Percentiles rank a stretch among this genome's conserved stretches.
Evolutionary conservation across 2,888 invertebrate genomes (phyloP).

Genomic region (Aphodius granarius): DNA sequence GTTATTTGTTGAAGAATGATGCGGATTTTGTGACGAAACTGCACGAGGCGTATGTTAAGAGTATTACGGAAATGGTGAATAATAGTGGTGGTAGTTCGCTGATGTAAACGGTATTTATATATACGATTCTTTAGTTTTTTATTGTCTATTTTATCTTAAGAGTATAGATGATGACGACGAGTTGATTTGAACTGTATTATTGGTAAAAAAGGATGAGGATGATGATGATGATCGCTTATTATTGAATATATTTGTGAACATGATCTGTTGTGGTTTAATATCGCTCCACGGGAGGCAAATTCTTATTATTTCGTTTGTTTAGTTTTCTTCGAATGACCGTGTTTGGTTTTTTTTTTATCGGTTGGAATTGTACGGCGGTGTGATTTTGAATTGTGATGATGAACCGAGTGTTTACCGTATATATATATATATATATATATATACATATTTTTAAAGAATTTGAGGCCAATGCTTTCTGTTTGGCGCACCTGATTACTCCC

Average conservation of each 20-base stretch:
- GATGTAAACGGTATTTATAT: slow-evolving; percentile 15
- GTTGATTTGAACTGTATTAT: neutral
- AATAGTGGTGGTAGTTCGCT: slow-evolving; percentile 26
- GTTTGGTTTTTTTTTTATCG: neutral
- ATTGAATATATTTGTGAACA: neutral
- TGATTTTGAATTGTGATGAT: neutral
- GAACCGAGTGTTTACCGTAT: neutral
- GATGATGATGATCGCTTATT: neutral
- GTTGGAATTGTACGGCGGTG: neutral
- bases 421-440: too few relatives aligned
- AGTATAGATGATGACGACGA: neutral
- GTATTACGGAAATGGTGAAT: slow-evolving; percentile 64
- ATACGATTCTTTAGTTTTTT: slow-evolving; percentile 22
- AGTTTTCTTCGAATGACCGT: neutral
- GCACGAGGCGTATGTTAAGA: slow-evolving; percentile 91
- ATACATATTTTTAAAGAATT: neutral
- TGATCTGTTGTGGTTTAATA: neutral
- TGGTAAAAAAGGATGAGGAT: neutral
- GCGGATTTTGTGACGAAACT: slow-evolving; percentile 85
- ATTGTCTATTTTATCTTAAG: slow-evolving; percentile 15
- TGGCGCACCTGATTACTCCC: neutral
- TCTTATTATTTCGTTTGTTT: neutral
- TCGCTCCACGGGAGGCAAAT: neutral
- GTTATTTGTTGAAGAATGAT: slow-evolving; percentile 84
- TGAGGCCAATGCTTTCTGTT: neutral